Evolutionary conservation across 53 echinoderm and acorn worm species (phyloP), one percentile per base, ranked within the genome.

Genomic region (Crossaster papposus): DNA sequence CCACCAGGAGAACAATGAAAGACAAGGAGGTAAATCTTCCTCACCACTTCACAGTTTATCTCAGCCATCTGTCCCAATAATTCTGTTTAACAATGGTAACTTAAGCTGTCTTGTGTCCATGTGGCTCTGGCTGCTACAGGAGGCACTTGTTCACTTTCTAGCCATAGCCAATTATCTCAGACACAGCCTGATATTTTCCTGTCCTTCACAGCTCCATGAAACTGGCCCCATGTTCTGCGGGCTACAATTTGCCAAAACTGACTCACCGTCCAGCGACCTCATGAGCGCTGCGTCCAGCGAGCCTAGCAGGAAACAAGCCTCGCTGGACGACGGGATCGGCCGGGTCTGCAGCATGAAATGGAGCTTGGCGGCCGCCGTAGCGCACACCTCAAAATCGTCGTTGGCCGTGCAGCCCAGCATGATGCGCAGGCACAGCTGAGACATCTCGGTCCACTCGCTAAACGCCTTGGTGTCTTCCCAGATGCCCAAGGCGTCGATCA

Each of bases 261-360:
- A 68, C 82, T 89, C 65, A 95, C 95, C 93, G 63, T 90, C 52
- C 17, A 95, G 89, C 70, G 95, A 95, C 32, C 85, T 93, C 65
- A 95, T 90, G 84, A 97, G 94, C 13, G 95, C 95, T 9, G 88
- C 81, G 36, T 99, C 96, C 54, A 99, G 79, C 1, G 99, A 99
- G 0, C 99, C 99, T 0, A 99, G 77, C 51, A 99, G 89, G 91
- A 96, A 99, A 90, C 95, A 99, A 26, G 96, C 99, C 74, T 99
- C 99, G 51, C 90, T 91, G 14, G 94, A 77, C 4, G 96, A 95
- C 29, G 93, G 82, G 62, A 94, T 94, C 11, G 93, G 94, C 55
- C 99, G 88, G 14, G 96, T 95, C 74, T 99, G 94, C 80, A 81
- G 58, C 38, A 82, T 37, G 34, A 64, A 65, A 26, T 82, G 68